These are phyloP conservation scores for Laothoe populi DNA, from an alignment of 2,888 invertebrate species.

Conservation along the genomic window DNA sequence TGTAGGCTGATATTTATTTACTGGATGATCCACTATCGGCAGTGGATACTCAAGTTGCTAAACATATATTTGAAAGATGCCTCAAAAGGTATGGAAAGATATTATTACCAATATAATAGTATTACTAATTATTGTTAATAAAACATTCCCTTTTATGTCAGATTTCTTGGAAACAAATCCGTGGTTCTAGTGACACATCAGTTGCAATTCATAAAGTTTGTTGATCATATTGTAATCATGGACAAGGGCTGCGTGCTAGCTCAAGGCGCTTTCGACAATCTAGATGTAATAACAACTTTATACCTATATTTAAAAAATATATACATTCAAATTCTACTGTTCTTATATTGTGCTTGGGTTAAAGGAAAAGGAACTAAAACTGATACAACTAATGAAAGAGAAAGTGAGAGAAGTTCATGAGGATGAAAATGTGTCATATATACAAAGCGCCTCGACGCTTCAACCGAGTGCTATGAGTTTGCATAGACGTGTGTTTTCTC, in stretches of 20 bases:
- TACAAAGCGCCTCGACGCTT: constrained; percentile 47
- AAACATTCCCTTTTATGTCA: constrained; percentile 37
- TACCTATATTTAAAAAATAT: neutral
- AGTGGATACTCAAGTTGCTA: constrained; percentile 89
- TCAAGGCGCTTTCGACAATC: constrained; percentile 65
- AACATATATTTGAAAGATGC: constrained; percentile 88
- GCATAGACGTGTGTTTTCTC: constrained; percentile 59
- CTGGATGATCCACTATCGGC: constrained; percentile 91
- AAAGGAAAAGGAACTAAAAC: constrained; percentile 64
- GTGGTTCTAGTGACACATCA: constrained; percentile 93
- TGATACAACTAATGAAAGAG: constrained; percentile 70
- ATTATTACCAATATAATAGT: neutral
- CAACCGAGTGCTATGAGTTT: constrained; percentile 63
- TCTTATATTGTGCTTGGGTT: constrained; percentile 15
- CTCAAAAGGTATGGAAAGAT: constrained; percentile 70
- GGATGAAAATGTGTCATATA: constrained; percentile 47
- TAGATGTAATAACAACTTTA: constrained; percentile 58
- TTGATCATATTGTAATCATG: constrained; percentile 84
- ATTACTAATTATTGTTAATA: neutral
- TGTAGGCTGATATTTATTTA: constrained; percentile 89
- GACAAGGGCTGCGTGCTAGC: constrained; percentile 69
- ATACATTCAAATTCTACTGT: neutral
- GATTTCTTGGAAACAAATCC: constrained; percentile 87
- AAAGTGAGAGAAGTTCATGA: constrained; percentile 66
- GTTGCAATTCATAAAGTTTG: constrained; percentile 89